Conservation (phyloP, 2,888 invertebrate genomes). For the Amiota communis region DNA sequence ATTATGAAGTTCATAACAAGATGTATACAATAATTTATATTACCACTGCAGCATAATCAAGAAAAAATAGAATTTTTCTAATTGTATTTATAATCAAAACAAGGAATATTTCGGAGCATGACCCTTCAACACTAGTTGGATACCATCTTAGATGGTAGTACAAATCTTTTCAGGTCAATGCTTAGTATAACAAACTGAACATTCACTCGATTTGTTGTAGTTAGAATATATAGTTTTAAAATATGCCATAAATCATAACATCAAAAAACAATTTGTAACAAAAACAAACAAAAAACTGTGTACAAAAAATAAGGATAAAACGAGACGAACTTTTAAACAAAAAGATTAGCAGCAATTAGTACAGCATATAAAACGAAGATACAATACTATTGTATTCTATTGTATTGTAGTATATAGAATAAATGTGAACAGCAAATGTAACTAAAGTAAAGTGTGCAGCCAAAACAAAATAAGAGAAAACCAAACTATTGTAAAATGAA, state of each 20-base stretch:
- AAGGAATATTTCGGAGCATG: no score
- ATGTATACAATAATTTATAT: no score
- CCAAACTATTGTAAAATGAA: not conserved
- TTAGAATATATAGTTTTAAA: conserved; percentile 18
- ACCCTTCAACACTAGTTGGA: no score
- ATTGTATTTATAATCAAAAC: no score
- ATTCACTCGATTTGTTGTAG: not conserved
- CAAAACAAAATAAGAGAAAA: not conserved
- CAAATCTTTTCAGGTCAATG: no score
- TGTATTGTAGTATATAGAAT: not conserved
- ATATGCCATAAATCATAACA: conserved; percentile 33
- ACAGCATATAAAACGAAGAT: conserved; percentile 8
- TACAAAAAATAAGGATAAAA: not conserved
- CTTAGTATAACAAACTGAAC: not conserved
- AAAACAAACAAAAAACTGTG: conserved; percentile 6
- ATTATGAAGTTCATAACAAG: no score
- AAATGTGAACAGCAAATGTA: not conserved
- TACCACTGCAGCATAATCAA: no score
- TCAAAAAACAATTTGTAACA: conserved; percentile 35
- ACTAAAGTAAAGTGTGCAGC: not conserved
- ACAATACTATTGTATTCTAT: not conserved
- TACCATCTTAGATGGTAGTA: no score
- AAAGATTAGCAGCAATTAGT: conserved; percentile 28
- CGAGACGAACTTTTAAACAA: conserved; percentile 21
- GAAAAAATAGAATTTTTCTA: no score